These are phyloP conservation scores for Bubalus kerabau DNA, from an alignment of 2,113 vertebrate species.

Conservation along the genomic window DNA sequence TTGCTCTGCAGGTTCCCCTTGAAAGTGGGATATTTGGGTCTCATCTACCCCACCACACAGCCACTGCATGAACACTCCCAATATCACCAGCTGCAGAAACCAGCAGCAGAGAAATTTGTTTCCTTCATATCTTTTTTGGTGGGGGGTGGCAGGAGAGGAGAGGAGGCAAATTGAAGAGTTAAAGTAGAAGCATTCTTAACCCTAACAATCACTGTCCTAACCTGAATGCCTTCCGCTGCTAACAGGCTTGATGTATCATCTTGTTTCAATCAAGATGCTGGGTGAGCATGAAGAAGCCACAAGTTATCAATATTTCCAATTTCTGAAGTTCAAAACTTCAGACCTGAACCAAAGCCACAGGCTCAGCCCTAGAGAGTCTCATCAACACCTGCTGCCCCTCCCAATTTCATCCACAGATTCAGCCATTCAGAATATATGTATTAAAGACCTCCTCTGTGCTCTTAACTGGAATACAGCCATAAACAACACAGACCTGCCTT, in stretches of 20 bases:
- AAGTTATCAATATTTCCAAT: neutral
- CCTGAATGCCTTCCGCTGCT: neutral
- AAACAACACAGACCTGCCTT: neutral
- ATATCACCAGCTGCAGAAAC: neutral
- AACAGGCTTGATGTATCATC: neutral
- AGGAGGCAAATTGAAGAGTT: neutral
- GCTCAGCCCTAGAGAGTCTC: neutral
- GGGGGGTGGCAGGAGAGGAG: fast-evolving
- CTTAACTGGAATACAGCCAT: neutral
- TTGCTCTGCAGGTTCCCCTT: neutral
- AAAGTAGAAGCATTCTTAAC: neutral
- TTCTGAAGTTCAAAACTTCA: neutral
- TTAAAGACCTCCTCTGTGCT: neutral
- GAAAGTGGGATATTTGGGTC: neutral
- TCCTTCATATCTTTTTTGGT: neutral
- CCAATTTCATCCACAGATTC: neutral
- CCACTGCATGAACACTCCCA: neutral
- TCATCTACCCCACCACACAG: neutral
- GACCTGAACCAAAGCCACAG: neutral
- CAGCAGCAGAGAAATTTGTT: neutral
- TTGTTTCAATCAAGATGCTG: neutral
- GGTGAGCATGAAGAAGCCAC: neutral
- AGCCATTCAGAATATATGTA: neutral
- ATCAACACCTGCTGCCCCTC: neutral
- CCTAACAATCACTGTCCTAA: neutral